phyloP scores from a whole-genome alignment of 2,113 vertebrate species.

The Passer montanus region DNA sequence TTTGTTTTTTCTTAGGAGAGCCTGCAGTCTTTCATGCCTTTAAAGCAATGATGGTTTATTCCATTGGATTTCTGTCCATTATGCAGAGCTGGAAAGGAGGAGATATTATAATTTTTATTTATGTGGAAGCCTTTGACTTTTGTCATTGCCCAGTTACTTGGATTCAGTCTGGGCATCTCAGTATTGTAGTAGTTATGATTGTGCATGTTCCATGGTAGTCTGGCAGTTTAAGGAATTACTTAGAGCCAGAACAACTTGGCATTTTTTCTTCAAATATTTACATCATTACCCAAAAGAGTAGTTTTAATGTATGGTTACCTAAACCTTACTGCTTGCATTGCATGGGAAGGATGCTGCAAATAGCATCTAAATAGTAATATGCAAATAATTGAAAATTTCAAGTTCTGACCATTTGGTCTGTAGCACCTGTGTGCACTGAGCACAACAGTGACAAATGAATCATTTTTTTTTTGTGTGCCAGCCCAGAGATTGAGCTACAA shows the following conservation, averaged over 20 bases:
- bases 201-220: not conserved
- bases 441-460: not conserved
- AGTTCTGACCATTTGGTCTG: not conserved
- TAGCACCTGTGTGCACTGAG: not conserved
- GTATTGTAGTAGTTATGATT: rapidly evolving
- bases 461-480: not conserved
- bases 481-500: not conserved
- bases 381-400: not conserved
- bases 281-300: not conserved
- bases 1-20: not conserved
- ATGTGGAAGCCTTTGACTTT: not conserved
- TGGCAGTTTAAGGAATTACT: not conserved
- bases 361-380: not conserved
- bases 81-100: not conserved
- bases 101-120: not conserved
- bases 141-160: not conserved
- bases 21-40: not conserved
- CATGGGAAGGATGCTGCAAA: not conserved
- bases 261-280: not conserved
- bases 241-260: not conserved
- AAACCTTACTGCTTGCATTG: not conserved
- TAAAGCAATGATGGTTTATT: not conserved
- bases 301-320: not conserved
- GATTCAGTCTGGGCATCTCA: not conserved
- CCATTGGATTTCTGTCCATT: not conserved